Conservation (phyloP, 2,888 invertebrate species). For the Pachliopta kotzebuea region DNA sequence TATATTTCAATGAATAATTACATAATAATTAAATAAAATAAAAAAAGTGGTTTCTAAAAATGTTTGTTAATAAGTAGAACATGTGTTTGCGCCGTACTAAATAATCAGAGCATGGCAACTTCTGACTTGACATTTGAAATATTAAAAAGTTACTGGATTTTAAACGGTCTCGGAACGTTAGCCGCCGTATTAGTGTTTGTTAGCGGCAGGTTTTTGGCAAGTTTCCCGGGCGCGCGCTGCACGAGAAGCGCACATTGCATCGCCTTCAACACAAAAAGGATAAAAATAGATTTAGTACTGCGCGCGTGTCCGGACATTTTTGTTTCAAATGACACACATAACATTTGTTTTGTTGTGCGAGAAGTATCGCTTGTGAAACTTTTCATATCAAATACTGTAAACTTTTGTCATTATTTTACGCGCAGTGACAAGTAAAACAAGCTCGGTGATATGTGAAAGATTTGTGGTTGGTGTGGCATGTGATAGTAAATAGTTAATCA, state of each 20-base stretch:
- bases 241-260: slow-evolving; percentile 67
- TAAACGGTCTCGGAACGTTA: slow-evolving; percentile 60
- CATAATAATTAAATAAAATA: too few species aligned
- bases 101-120: slow-evolving; percentile 26
- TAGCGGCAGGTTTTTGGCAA: slow-evolving; percentile 67
- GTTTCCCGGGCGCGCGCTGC: slow-evolving; percentile 67
- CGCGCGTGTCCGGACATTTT: slow-evolving; percentile 72
- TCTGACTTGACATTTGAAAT: slow-evolving; percentile 52
- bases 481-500: neutral
- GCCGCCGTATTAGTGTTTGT: slow-evolving; percentile 47
- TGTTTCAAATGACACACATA: slow-evolving; percentile 76
- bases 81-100: too few species aligned
- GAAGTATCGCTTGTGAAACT: slow-evolving; percentile 74
- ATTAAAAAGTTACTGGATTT: slow-evolving; percentile 65
- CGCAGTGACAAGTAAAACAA: slow-evolving; percentile 39
- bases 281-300: slow-evolving; percentile 75
- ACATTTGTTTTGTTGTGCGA: slow-evolving; percentile 53
- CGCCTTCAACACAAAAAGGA: slow-evolving; percentile 62
- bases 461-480: neutral
- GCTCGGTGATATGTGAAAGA: slow-evolving; percentile 19
- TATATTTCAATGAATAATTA: too few species aligned
- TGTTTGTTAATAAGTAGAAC: too few species aligned
- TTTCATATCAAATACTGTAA: slow-evolving; percentile 64
- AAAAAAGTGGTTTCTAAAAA: too few species aligned
- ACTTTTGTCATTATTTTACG: slow-evolving; percentile 61